Percentiles rank a stretch among this genome's conserved stretches.
phyloP scores from a whole-genome alignment of 2,113 vertebrate genomes.

The Craseonycteris thonglongyai region DNA sequence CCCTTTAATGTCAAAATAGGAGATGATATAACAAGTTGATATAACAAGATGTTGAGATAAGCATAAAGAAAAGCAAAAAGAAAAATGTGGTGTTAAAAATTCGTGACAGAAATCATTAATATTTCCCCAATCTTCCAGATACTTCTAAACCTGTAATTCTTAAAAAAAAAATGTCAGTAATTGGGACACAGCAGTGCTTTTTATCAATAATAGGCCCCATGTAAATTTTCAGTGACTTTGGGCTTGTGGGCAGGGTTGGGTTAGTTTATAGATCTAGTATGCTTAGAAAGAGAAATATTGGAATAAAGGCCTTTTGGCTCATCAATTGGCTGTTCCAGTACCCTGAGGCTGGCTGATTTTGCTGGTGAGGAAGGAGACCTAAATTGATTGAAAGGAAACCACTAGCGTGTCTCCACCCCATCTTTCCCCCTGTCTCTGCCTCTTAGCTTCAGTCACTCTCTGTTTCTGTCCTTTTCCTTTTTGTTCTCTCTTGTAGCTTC shows the following conservation, averaged over 20 bases:
- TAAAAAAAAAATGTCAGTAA: neutral
- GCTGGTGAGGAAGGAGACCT: neutral
- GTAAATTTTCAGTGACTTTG: neutral
- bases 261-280: neutral
- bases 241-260: neutral
- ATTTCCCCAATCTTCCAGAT: neutral
- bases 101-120: neutral
- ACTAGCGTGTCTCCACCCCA: neutral
- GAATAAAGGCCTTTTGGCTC: neutral
- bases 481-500: neutral
- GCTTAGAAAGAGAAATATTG: neutral
- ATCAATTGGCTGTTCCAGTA: neutral
- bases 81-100: neutral
- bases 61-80: neutral
- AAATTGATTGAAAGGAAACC: neutral
- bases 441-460: neutral
- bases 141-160: neutral
- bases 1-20: neutral
- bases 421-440: neutral
- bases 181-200: neutral
- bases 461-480: neutral
- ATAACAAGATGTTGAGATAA: neutral
- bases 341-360: neutral
- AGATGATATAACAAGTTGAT: neutral
- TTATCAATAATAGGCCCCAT: neutral